Percentiles rank a stretch among this genome's conserved stretches.
Conservation (phyloP, 2,888 invertebrate species). For the Eupithecia vulgata region DNA sequence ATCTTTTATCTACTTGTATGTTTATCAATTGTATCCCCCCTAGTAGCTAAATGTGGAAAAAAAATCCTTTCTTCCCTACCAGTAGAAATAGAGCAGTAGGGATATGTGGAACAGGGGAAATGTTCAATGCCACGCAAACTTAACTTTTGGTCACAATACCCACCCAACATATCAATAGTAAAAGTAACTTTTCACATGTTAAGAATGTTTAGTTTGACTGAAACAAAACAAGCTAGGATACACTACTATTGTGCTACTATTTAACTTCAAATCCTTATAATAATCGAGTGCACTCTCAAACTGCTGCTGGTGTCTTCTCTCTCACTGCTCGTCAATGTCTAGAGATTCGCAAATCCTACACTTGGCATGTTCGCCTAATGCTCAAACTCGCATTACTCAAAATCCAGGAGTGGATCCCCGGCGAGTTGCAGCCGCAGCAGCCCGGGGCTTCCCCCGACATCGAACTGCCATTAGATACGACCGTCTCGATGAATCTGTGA, state of each 20-base stretch:
- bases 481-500: constrained; percentile 35
- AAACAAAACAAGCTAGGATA: too few relatives aligned
- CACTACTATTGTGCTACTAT: too few relatives aligned
- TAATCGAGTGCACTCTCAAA: background rate
- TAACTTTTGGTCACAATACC: background rate
- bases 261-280: background rate
- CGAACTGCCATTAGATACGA: constrained; percentile 54
- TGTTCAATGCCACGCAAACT: background rate
- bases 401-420: constrained; percentile 18
- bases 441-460: constrained; percentile 48
- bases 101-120: too few relatives aligned
- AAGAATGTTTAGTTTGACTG: too few relatives aligned
- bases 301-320: background rate
- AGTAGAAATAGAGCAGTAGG: too few relatives aligned
- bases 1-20: background rate
- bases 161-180: too few relatives aligned
- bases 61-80: too few relatives aligned
- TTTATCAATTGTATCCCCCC: too few relatives aligned
- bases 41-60: too few relatives aligned
- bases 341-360: background rate
- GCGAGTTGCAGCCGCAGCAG: constrained; percentile 16
- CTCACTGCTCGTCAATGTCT: background rate
- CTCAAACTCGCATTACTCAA: constrained; percentile 30
- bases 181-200: too few relatives aligned
- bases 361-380: background rate